Evolutionary conservation across 2,888 invertebrate species (phyloP).

Genomic region (Acanthosepion esculentum): DNA sequence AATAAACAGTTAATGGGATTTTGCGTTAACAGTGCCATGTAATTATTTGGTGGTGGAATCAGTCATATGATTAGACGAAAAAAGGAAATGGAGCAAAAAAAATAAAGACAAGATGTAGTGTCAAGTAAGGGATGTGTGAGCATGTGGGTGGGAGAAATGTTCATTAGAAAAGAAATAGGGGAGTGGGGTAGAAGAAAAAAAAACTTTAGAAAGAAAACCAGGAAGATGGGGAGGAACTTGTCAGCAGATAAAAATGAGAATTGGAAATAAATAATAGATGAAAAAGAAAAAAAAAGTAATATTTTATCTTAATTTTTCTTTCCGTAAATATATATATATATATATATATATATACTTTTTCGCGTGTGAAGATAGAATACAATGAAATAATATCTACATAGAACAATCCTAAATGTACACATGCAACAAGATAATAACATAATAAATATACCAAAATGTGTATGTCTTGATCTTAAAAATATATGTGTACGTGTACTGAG

Average conservation of each 20-base stretch:
- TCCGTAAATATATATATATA: background rate
- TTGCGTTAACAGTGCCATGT: conserved; percentile 23
- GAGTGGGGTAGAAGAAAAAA: background rate
- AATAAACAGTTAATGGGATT: conserved; percentile 33
- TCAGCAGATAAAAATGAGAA: background rate
- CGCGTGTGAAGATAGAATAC: background rate
- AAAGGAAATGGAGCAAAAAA: background rate
- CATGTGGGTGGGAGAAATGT: background rate
- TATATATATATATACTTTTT: background rate
- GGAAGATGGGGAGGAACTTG: background rate
- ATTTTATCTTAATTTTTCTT: background rate
- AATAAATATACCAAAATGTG: too few species aligned
- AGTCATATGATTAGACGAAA: background rate
- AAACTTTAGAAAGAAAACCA: background rate
- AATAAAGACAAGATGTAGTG: background rate
- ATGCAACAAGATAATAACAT: too few species aligned
- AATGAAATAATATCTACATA: background rate
- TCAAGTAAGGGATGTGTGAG: background rate
- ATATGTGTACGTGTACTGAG: too few species aligned
- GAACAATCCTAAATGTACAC: background rate
- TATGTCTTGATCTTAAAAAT: background rate
- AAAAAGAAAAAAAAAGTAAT: background rate
- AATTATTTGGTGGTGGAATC: conserved; percentile 21
- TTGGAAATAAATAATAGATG: background rate
- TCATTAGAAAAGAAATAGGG: background rate